These are phyloP conservation scores for Cranoglanis bouderius DNA, from an alignment of 2,113 vertebrate species.

Conservation along the genomic window DNA sequence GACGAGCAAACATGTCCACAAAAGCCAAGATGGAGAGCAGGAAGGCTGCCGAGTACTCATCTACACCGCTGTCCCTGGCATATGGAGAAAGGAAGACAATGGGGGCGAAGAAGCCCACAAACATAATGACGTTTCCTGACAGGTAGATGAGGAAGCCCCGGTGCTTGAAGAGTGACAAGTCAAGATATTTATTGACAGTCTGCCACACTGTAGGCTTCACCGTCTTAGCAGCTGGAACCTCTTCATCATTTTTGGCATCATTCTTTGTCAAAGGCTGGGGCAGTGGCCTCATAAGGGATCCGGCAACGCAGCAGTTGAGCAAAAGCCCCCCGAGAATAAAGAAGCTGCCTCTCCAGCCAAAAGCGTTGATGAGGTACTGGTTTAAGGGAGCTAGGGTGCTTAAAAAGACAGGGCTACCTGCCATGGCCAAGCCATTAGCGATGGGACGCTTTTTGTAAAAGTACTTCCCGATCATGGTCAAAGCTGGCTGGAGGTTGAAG, in stretches of 20 bases:
- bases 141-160: conserved; percentile 96
- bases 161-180: conserved; percentile 92
- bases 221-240: conserved; percentile 57
- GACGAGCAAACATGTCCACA: conserved; percentile 94
- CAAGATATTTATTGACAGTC: conserved; percentile 85
- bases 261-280: conserved; percentile 54
- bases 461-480: conserved; percentile 96
- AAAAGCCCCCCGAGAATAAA: conserved; percentile 89
- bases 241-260: conserved; percentile 71
- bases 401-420: conserved; percentile 96
- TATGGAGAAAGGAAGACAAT: conserved; percentile 93
- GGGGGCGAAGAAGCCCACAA: conserved; percentile 93
- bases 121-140: conserved; percentile 95
- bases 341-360: conserved; percentile 97
- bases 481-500: conserved; percentile 94
- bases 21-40: conserved; percentile 92
- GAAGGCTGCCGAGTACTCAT: conserved; percentile 91
- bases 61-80: conserved; percentile 90
- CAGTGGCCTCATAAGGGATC: conserved; percentile 91
- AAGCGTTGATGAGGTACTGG: conserved; percentile 90
- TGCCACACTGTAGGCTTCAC: conserved; percentile 70
- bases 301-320: conserved; percentile 92
- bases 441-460: conserved; percentile 92
- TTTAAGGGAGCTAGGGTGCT: conserved; percentile 94
- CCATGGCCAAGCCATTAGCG: conserved; percentile 94